Conservation (phyloP, 2,797 vertebrate genomes). For the Balearica regulorum region DNA sequence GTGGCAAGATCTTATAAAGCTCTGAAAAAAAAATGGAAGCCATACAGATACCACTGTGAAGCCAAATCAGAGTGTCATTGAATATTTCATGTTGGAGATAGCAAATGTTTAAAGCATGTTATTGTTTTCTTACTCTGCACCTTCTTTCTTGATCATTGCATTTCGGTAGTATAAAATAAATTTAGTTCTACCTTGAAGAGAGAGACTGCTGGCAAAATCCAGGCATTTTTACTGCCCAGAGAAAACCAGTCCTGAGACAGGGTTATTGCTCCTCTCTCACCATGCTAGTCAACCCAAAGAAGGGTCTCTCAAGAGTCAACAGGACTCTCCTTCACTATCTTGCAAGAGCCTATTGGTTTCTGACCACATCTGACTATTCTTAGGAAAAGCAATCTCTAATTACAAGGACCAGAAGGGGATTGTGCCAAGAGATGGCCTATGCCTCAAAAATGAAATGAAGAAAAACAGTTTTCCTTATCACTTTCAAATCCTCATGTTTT, state of each 20-base stretch:
- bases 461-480: background rate
- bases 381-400: background rate
- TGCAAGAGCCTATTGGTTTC: background rate
- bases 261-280: background rate
- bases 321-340: background rate
- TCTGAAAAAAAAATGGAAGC: background rate
- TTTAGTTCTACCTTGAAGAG: background rate
- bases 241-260: background rate
- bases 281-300: background rate
- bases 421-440: background rate
- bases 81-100: background rate
- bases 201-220: background rate
- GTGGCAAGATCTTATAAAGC: background rate
- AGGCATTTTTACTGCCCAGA: background rate
- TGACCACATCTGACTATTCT: background rate
- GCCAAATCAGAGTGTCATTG: background rate
- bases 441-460: background rate
- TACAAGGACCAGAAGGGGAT: background rate
- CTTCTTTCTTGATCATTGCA: background rate
- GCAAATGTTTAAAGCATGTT: background rate
- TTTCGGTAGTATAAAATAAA: background rate
- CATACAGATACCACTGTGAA: background rate
- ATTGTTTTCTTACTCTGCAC: background rate
- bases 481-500: background rate
- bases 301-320: background rate